Base-by-base conservation (phyloP, 2,888 invertebrate species). In the Blera fallax region DNA sequence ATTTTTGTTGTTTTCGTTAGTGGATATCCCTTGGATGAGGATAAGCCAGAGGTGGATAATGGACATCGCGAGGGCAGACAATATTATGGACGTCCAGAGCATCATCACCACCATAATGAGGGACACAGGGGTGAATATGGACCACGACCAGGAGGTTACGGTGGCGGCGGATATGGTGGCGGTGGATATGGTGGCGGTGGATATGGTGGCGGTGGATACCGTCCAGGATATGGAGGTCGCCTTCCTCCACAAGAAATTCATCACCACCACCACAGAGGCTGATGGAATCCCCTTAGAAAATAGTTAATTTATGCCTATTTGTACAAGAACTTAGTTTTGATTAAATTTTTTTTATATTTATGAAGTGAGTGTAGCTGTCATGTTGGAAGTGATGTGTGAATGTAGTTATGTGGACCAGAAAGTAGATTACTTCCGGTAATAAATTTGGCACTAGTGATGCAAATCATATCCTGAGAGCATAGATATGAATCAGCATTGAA, bases 121-220 rank as follows among this genome's bases (percentile, higher is more conserved):
- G 83, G 81, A 24, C 64, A 60, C 34, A 60, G 73, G 27, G 87
- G 84, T 5, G 79, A 56, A 10, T 73, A 67, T 29, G 77, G 78
- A 14, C 64, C 73, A 52, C 52, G 58, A 10, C 64, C 56, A 32
- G 65, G 73, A 4, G 43, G 43, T 32, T 24, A 45, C 34, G 14
- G 64, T 8, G 79, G 62, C n/a, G n/a, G 32, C 8, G 79, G 62
- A 6, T 45, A 18, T 62, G 62, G 52, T 64, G 76, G 78, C 62
- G 62, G 52, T 64, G 76, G 78, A 16, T 29, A 69, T 65, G 79
- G 82, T 43, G 56, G 16, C 24, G 43, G 64, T 24, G 32, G 37
- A 7, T 43, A 45, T 43, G 62, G 73, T 14, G 79, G 74, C 48
- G 76, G 77, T 24, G 80, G 87, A n/a, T 40, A 48, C 32, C 48